Conservation (phyloP, 1,140 invertebrate species). For the Drosophila pruinosa region DNA sequence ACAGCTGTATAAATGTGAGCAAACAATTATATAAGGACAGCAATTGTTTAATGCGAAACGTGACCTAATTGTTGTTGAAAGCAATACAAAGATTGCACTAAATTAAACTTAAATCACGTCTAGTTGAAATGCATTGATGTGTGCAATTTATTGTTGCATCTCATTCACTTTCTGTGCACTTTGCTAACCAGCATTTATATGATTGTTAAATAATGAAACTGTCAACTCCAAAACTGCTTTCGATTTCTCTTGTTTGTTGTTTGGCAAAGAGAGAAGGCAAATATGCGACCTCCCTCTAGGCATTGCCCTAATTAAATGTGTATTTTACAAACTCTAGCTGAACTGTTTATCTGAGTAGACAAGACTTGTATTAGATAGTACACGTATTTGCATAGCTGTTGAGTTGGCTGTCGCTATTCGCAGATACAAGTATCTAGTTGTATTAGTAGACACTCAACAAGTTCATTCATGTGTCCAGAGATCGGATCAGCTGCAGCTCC, state of each 20-base stretch:
- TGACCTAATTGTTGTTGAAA: conserved; percentile 25
- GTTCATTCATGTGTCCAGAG: conserved; percentile 33
- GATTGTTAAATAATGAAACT: background rate
- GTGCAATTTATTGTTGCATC: background rate
- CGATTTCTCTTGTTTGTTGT: background rate
- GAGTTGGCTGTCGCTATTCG: background rate
- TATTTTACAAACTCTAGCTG: conserved; percentile 11
- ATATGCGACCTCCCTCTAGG: conserved; percentile 15
- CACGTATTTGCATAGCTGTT: conserved; percentile 42
- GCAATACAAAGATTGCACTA: background rate
- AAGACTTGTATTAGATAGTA: background rate
- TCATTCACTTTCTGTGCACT: background rate
- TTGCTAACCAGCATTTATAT: background rate
- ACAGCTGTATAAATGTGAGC: conserved; percentile 5
- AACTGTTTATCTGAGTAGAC: background rate
- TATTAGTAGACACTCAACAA: conserved; percentile 3
- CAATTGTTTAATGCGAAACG: conserved; percentile 5
- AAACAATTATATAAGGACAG: conserved; percentile 27
- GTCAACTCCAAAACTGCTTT: background rate
- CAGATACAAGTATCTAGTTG: background rate
- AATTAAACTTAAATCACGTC: background rate
- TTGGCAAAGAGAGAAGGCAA: conserved; percentile 22
- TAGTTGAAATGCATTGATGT: background rate
- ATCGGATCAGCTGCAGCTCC: background rate
- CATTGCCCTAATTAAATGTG: conserved; percentile 28